Percentiles rank a stretch among this genome's conserved stretches.
These are phyloP conservation scores for Periophthalmus magnuspinnatus DNA, from an alignment of 2,797 vertebrate species.

Conservation along the genomic window DNA sequence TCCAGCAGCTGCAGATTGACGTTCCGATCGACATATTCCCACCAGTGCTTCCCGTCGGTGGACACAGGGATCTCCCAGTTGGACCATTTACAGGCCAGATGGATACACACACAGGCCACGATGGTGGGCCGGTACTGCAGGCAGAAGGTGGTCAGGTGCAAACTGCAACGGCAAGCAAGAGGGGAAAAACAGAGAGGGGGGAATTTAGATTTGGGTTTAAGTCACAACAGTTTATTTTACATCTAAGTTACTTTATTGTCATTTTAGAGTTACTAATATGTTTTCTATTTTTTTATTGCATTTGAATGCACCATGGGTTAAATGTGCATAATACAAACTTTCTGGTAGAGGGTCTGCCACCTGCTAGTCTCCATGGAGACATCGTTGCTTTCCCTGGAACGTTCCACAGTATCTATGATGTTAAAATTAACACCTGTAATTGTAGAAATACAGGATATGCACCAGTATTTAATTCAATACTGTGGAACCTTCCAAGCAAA, in stretches of 20 bases:
- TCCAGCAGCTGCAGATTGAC: constrained; percentile 95
- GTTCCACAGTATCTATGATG: too few species aligned
- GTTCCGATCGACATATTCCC: constrained; percentile 96
- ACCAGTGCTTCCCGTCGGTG: constrained; percentile 98
- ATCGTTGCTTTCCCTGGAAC: too few species aligned
- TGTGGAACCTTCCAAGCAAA: too few species aligned
- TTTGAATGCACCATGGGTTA: background rate
- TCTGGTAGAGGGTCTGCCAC: too few species aligned
- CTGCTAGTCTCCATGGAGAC: too few species aligned
- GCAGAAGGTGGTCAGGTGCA: constrained; percentile 99
- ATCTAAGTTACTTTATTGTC: background rate
- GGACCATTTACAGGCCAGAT: constrained; percentile 99
- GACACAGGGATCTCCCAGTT: constrained; percentile 99
- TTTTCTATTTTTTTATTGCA: background rate
- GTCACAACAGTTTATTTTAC: background rate
- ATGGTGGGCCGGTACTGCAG: constrained; percentile 99
- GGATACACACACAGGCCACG: constrained; percentile 98
- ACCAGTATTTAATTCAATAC: too few species aligned
- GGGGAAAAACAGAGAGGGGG: background rate
- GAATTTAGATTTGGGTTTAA: background rate
- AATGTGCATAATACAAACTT: background rate
- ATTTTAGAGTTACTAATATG: background rate
- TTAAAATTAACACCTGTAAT: too few species aligned
- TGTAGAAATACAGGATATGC: too few species aligned
- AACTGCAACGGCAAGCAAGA: constrained; percentile 73